Percentiles rank a stretch among this genome's conserved stretches.
phyloP scores from a whole-genome alignment of 2,113 vertebrate genomes.

The Phasianus colchicus region DNA sequence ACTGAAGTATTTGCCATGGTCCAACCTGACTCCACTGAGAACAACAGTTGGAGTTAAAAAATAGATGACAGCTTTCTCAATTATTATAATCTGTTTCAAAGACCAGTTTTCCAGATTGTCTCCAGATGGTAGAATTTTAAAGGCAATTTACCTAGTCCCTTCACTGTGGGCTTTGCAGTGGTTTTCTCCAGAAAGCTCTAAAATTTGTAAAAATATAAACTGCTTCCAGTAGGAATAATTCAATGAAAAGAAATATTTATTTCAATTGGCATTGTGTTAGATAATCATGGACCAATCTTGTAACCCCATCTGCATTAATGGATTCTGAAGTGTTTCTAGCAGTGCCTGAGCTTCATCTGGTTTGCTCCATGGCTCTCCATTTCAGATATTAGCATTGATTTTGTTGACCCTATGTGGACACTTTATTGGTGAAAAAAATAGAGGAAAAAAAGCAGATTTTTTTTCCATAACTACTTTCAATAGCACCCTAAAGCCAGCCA shows the following conservation, averaged over 20 bases:
- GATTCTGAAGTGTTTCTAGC: background rate
- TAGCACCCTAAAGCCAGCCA: background rate
- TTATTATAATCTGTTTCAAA: conserved; percentile 40
- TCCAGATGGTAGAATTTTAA: conserved; percentile 63
- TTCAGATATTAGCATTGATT: background rate
- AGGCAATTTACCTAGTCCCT: conserved; percentile 50
- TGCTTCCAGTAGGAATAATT: conserved; percentile 8
- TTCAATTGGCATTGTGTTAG: background rate
- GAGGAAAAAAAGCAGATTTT: background rate
- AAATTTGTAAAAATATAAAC: background rate
- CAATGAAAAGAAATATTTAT: conserved; percentile 19
- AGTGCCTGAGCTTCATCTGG: background rate
- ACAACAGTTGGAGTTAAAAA: conserved; percentile 26
- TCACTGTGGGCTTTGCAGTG: conserved; percentile 26
- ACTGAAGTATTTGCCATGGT: conserved; percentile 46
- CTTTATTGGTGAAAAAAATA: too few relatives aligned
- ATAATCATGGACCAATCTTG: background rate
- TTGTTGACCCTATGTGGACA: background rate
- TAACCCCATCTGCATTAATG: background rate
- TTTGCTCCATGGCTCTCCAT: background rate
- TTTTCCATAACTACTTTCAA: background rate
- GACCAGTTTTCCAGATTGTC: conserved; percentile 35
- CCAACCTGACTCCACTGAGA: conserved; percentile 17
- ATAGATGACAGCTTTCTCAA: conserved; percentile 29
- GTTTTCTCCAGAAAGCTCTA: conserved; percentile 3